Percentiles rank a stretch among this genome's conserved stretches.
These are phyloP conservation scores for Saccostrea echinata DNA, from an alignment of 1,140 invertebrate species.

Conservation along the genomic window DNA sequence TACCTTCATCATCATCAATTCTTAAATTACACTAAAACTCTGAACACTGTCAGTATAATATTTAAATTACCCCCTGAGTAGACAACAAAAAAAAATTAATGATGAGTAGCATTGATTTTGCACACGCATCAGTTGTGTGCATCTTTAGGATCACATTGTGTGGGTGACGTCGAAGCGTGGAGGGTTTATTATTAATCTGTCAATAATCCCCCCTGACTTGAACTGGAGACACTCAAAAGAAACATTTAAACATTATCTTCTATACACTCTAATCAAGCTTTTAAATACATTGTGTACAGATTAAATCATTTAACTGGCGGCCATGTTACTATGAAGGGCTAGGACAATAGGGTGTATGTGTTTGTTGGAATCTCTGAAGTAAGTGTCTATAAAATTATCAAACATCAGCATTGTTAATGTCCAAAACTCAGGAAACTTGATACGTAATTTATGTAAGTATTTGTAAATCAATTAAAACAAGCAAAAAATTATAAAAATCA, in stretches of 20 bases:
- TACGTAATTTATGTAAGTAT: too few relatives aligned
- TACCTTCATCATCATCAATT: slow-evolving; percentile 1
- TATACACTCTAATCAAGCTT: slow-evolving; percentile 33
- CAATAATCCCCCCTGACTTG: not conserved
- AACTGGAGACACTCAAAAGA: not conserved
- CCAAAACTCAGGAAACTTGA: too few relatives aligned
- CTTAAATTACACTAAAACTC: not conserved
- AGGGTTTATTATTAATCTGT: slow-evolving; percentile 5
- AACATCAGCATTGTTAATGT: not conserved
- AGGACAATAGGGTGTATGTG: slow-evolving; percentile 2
- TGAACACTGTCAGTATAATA: not conserved
- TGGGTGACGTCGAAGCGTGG: slow-evolving; percentile 2
- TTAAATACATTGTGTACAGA: slow-evolving; percentile 15
- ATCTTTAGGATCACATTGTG: slow-evolving; percentile 24
- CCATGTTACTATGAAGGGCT: slow-evolving; percentile 25
- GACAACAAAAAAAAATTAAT: not conserved
- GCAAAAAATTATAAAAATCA: too few relatives aligned
- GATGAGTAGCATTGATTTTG: not conserved
- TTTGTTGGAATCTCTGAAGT: not conserved
- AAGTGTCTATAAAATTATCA: slow-evolving; percentile 11
- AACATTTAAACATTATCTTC: slow-evolving; percentile 11
- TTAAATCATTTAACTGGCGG: slow-evolving; percentile 17
- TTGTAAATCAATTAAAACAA: too few relatives aligned
- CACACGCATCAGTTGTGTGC: slow-evolving; percentile 12
- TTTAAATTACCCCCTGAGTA: slow-evolving; percentile 1